phyloP scores from a whole-genome alignment of 2,888 invertebrate genomes.

The Lochmaea crataegi region DNA sequence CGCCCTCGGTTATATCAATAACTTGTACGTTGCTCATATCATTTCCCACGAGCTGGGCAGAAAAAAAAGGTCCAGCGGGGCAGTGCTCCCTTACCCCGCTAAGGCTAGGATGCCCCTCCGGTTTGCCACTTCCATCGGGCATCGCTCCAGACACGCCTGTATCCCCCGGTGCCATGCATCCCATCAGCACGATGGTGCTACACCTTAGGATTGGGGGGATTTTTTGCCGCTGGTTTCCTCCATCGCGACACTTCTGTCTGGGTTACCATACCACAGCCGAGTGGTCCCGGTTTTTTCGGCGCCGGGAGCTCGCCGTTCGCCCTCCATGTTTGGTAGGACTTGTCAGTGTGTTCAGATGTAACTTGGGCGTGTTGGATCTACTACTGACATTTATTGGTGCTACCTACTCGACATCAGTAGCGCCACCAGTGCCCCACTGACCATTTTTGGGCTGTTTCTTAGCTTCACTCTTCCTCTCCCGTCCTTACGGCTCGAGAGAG shows the following conservation, averaged over 20 bases:
- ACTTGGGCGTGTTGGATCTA: background rate
- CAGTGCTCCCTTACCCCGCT: conserved; percentile 10
- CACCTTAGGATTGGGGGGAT: background rate
- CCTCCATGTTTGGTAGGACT: background rate
- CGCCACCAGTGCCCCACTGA: conserved; percentile 12
- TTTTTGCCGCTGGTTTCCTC: background rate
- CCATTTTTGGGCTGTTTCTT: background rate
- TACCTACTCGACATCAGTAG: conserved; percentile 7
- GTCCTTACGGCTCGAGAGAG: background rate
- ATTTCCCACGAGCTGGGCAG: background rate
- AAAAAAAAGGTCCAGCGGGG: background rate
- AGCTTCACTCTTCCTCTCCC: background rate
- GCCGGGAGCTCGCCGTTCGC: background rate
- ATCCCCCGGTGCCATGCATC: conserved; percentile 19
- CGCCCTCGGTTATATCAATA: too few relatives aligned
- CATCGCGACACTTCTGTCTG: background rate
- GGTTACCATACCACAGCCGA: background rate
- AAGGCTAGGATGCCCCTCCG: conserved; percentile 9
- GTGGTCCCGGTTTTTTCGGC: background rate
- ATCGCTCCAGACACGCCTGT: conserved; percentile 21
- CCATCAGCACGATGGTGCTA: conserved; percentile 11
- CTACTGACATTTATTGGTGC: conserved; percentile 4
- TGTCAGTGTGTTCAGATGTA: conserved; percentile 13
- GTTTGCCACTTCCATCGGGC: conserved; percentile 21
- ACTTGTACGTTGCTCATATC: background rate